These are phyloP conservation scores for Progne subis DNA, from an alignment of 2,113 vertebrate species.

Conservation along the genomic window DNA sequence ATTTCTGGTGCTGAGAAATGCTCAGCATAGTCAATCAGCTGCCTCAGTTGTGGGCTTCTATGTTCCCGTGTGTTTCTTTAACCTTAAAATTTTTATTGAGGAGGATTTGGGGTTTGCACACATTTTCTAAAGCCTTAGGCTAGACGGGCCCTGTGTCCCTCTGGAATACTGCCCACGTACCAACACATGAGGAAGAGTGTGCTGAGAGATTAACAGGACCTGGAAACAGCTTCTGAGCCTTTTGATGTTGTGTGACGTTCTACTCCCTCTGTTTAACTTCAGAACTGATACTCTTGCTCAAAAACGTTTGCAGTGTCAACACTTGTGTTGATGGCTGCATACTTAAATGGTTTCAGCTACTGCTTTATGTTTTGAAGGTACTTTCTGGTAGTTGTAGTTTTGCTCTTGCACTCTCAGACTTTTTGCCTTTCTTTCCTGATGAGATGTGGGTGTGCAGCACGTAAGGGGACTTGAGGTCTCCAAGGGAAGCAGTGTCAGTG, in stretches of 20 bases:
- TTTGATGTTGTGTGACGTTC: background rate
- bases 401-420: background rate
- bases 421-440: background rate
- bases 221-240: background rate
- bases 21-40: background rate
- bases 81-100: background rate
- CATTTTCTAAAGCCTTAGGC: background rate
- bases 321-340: background rate
- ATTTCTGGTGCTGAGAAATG: background rate
- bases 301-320: background rate
- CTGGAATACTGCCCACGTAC: too few relatives aligned
- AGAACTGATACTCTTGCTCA: background rate
- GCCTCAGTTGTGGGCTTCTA: fast-evolving
- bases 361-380: background rate
- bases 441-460: background rate
- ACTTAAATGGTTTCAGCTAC: background rate
- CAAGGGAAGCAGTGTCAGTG: fast-evolving
- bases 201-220: background rate
- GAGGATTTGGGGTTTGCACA: background rate
- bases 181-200: background rate
- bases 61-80: background rate
- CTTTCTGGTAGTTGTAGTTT: background rate
- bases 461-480: background rate
- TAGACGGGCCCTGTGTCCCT: background rate
- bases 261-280: background rate